A percentile compares a stretch with the other conserved stretches of the same genome.
Evolutionary conservation across 2,113 vertebrate species (phyloP).

Genomic region (Colossoma macropomum): DNA sequence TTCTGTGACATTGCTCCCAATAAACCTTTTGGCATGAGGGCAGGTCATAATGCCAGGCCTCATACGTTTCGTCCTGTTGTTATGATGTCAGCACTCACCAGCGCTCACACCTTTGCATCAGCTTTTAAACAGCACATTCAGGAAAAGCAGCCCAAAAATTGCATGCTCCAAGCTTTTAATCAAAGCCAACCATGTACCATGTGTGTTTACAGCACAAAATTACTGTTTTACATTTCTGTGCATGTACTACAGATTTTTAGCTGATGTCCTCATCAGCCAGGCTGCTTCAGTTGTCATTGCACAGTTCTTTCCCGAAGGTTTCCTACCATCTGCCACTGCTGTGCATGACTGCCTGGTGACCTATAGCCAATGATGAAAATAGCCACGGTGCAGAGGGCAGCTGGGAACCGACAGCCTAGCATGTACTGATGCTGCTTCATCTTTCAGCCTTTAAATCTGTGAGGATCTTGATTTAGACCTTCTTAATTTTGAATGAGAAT

Average conservation of each 20-base stretch:
- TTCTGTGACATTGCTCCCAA: too few species aligned
- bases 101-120: too few species aligned
- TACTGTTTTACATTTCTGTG: not conserved
- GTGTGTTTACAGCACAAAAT: not conserved
- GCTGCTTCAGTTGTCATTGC: conserved; percentile 38
- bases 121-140: too few species aligned
- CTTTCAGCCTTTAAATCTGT: not conserved
- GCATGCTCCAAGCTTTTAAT: not conserved
- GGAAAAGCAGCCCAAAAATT: not conserved
- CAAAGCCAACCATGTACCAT: not conserved
- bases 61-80: too few species aligned
- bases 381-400: conserved; percentile 33
- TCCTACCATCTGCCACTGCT: conserved; percentile 39
- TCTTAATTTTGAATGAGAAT: not conserved
- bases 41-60: too few species aligned
- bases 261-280: conserved; percentile 17
- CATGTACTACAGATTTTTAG: not conserved
- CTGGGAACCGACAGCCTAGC: conserved; percentile 15
- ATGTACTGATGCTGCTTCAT: conserved; percentile 13
- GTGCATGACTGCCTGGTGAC: conserved; percentile 48
- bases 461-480: conserved; percentile 10
- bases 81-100: too few species aligned
- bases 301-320: conserved; percentile 43
- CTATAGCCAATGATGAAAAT: conserved; percentile 53
- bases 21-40: too few species aligned